A percentile compares a stretch with the other conserved stretches of the same genome.
Evolutionary conservation across 2,888 invertebrate species (phyloP).

Genomic region (Matsumyia berberina): DNA sequence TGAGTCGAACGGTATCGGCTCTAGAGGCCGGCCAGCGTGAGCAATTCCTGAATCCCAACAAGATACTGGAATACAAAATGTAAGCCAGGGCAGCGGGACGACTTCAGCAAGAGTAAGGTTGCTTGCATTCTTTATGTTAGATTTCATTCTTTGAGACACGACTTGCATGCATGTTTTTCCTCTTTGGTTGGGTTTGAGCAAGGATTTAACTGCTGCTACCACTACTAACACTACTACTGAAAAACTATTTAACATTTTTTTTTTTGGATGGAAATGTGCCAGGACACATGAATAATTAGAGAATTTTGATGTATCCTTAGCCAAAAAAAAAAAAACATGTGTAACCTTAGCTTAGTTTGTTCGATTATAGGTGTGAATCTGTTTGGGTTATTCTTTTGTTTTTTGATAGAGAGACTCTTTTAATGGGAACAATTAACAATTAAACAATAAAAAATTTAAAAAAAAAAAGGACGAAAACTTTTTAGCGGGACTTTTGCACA

Average conservation of each 20-base stretch:
- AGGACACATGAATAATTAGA: not conserved
- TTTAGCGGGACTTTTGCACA: not conserved
- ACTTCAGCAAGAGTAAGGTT: not conserved
- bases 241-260: constrained; percentile 17
- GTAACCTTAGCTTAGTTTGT: constrained; percentile 29
- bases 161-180: constrained; percentile 7
- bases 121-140: constrained; percentile 8
- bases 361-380: constrained; percentile 21
- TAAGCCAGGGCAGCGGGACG: constrained; percentile 79
- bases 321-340: not conserved
- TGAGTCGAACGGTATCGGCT: constrained; percentile 83
- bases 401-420: constrained; percentile 30
- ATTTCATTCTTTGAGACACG: constrained; percentile 3
- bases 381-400: constrained; percentile 26
- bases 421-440: constrained; percentile 62
- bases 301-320: constrained; percentile 8
- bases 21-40: constrained; percentile 84
- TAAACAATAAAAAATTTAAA: constrained; percentile 38
- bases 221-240: constrained; percentile 40
- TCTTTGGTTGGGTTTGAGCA: constrained; percentile 25
- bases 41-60: constrained; percentile 84
- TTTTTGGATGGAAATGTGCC: constrained; percentile 12
- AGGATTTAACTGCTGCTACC: constrained; percentile 36
- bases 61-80: constrained; percentile 84
- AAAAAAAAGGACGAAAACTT: not conserved